Evolutionary conservation across 2,888 invertebrate genomes (phyloP).

Genomic region (Spisula solida): DNA sequence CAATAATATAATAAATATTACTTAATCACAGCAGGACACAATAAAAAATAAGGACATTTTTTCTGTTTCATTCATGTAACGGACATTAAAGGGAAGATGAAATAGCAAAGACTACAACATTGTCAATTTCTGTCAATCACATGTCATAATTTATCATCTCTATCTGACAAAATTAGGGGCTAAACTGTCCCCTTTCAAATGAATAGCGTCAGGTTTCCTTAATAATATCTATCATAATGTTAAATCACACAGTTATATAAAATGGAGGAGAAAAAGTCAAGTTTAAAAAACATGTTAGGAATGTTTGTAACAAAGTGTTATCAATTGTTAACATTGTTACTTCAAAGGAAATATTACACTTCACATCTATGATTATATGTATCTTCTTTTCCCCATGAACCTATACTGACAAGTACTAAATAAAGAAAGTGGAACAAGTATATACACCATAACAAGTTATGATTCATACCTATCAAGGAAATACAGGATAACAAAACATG

Average conservation of each 20-base stretch:
- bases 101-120: background rate
- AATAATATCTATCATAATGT: slow-evolving; percentile 22
- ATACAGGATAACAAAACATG: background rate
- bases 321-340: background rate
- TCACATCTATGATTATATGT: background rate
- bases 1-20: too few relatives aligned
- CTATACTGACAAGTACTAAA: background rate
- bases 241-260: background rate
- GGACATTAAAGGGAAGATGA: background rate
- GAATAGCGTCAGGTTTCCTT: slow-evolving; percentile 18
- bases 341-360: background rate
- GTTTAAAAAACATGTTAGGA: background rate
- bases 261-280: background rate
- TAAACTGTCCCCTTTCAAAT: slow-evolving; percentile 37
- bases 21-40: too few relatives aligned
- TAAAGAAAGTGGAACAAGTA: background rate
- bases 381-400: background rate
- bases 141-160: slow-evolving; percentile 50
- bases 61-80: background rate
- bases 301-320: background rate
- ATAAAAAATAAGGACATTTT: too few relatives aligned
- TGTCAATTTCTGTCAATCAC: slow-evolving; percentile 53
- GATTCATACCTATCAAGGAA: background rate
- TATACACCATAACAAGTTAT: background rate
- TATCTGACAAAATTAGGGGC: slow-evolving; percentile 47